Base-by-base conservation (phyloP, 2,797 vertebrate species). In the Kryptopterus vitreolus region DNA sequence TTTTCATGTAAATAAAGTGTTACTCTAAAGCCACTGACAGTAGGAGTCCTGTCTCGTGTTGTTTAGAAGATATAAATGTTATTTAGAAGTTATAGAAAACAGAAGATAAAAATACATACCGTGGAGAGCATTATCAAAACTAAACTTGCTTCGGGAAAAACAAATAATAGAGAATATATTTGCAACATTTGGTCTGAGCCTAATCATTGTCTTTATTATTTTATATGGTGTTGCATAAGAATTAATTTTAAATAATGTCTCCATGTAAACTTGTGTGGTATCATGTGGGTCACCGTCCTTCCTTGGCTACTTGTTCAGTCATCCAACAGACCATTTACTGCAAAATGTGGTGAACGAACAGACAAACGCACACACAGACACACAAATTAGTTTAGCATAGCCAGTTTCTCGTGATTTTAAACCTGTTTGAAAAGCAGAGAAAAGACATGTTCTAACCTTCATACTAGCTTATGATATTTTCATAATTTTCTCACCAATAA, bases 1-100 rank as follows among this genome's bases (percentile, higher is more conserved):
- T 85, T 93, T 88, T 94, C 94, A 92, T 96, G 92, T 94, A 92
- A 95, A 95, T 94, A 96, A 95, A 95, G 91, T 86, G 69, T 86
- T 75, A 92, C 86, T 55, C 66, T 89, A 77, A 83, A 88, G 72
- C 83, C 59, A 72, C n/a, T 83, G 80, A 79, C 81, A 86, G 63
- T 78, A 70, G 75, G n/a, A 76, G 61, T 83, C 62, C 85, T 81
- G 65, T 78, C 69, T 26, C 18, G 83, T 63, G 61, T 82, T 55
- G 74, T 13, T 73, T n/a, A 48, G 48, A 70, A 29, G 43, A 24
- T 78, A 1, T 43, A 43, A 43, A 66, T 61, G 2, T 38, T 73
- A 38, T 10, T 10, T 26, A 33, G 22, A 55, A 15, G 1, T 16
- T 22, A 43, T 43, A 43, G 8, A 72, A n/a, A 35, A 57, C 33